Conservation (phyloP, 2,797 vertebrate genomes). For the Merluccius polli region DNA sequence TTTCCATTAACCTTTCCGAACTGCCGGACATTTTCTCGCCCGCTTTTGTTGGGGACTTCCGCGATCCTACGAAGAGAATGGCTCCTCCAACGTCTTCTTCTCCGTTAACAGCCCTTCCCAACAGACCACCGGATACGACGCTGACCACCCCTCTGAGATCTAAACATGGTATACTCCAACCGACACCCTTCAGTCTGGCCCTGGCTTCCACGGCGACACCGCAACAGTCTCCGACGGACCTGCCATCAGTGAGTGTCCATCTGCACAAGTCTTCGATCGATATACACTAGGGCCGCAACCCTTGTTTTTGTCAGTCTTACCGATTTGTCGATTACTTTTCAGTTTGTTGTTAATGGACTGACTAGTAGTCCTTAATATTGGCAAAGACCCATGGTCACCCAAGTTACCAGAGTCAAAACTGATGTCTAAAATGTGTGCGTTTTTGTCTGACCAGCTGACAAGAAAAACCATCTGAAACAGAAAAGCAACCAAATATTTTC, state of each 20-base stretch:
- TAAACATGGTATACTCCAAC: constrained; percentile 35
- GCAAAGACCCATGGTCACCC: too few relatives aligned
- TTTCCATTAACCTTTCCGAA: neutral
- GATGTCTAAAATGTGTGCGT: too few relatives aligned
- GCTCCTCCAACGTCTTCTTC: too few relatives aligned
- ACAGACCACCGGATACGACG: neutral
- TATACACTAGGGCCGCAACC: neutral
- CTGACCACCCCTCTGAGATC: constrained; percentile 45
- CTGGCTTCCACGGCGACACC: constrained; percentile 13
- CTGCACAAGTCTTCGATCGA: neutral
- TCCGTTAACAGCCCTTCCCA: neutral
- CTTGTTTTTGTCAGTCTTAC: too few relatives aligned
- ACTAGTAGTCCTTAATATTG: neutral
- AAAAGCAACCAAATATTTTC: neutral
- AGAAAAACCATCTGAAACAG: neutral
- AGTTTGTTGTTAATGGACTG: neutral
- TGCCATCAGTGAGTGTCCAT: constrained; percentile 42
- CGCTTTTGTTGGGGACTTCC: neutral
- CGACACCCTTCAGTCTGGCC: constrained; percentile 40
- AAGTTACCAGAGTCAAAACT: too few relatives aligned
- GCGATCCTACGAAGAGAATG: neutral
- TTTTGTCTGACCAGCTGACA: too few relatives aligned
- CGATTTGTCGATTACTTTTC: neutral
- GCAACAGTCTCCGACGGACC: constrained; percentile 14
- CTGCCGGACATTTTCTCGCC: neutral